Evolutionary conservation across 2,797 vertebrate genomes (phyloP).

Genomic region (Microchirus variegatus): DNA sequence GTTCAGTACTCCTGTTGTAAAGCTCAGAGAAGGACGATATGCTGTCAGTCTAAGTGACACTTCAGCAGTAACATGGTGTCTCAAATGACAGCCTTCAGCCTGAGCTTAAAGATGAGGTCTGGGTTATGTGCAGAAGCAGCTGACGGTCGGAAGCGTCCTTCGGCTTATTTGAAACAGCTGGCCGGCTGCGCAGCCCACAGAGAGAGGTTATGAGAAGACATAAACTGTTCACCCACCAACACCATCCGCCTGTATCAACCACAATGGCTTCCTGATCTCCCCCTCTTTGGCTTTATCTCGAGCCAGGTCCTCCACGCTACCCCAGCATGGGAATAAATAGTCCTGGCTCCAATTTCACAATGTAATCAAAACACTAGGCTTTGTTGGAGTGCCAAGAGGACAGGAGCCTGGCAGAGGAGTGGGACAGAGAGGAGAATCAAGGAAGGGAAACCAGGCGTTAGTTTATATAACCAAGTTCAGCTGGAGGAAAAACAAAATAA

Average conservation of each 20-base stretch:
- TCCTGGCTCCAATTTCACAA: constrained; percentile 61
- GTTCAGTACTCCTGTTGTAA: background rate
- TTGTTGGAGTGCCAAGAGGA: constrained; percentile 51
- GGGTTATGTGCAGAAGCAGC: constrained; percentile 11
- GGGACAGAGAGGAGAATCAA: constrained; percentile 36
- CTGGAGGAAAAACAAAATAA: constrained; percentile 58
- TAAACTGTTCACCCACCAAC: constrained; percentile 40
- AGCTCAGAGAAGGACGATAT: background rate
- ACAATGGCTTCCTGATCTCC: constrained; percentile 42
- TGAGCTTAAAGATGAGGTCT: constrained; percentile 14
- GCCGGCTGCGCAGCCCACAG: constrained; percentile 24
- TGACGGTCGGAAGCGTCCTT: constrained; percentile 23
- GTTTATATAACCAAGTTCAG: constrained; percentile 75
- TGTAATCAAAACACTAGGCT: constrained; percentile 69
- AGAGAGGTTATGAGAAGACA: constrained; percentile 39
- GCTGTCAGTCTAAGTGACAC: background rate
- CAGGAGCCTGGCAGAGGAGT: constrained; percentile 44
- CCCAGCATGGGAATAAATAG: constrained; percentile 61
- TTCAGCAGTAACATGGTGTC: background rate
- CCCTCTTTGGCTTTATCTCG: constrained; percentile 16
- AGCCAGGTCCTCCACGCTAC: constrained; percentile 16
- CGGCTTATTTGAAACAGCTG: constrained; percentile 41
- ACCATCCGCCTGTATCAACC: constrained; percentile 44
- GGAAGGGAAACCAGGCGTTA: constrained; percentile 31
- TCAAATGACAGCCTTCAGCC: constrained; percentile 5